Evolutionary conservation across 2,888 invertebrate species (phyloP).

Genomic region (Ceratothoa steindachneri): DNA sequence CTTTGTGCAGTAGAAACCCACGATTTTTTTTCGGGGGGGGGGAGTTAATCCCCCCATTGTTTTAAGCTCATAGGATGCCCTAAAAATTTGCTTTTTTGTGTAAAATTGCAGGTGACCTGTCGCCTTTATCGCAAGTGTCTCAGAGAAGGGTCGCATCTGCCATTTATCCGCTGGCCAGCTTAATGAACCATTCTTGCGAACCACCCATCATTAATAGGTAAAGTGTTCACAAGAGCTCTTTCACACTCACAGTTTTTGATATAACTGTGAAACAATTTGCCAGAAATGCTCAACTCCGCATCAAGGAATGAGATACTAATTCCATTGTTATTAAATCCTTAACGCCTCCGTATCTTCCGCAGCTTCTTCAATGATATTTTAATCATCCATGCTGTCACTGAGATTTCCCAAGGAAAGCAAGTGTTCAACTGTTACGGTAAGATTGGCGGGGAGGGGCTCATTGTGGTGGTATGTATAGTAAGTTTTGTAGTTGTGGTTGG

Average conservation of each 20-base stretch:
- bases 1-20: too few relatives aligned
- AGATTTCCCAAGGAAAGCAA: conserved; percentile 65
- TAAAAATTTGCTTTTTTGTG: too few relatives aligned
- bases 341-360: conserved; percentile 14
- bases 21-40: too few relatives aligned
- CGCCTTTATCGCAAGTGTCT: not conserved
- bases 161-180: conserved; percentile 77
- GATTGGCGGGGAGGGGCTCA: too few relatives aligned
- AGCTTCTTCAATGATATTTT: conserved; percentile 69
- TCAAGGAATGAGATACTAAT: conserved; percentile 4
- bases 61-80: too few relatives aligned
- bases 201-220: conserved; percentile 73
- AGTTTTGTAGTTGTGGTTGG: too few relatives aligned
- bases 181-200: conserved; percentile 91
- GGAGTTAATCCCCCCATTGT: too few relatives aligned
- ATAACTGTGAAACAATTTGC: not conserved
- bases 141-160: conserved; percentile 67
- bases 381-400: conserved; percentile 65
- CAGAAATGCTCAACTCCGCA: not conserved
- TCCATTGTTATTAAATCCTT: not conserved
- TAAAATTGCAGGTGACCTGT: not conserved
- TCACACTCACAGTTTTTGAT: not conserved
- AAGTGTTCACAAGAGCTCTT: too few relatives aligned
- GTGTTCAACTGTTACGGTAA: conserved; percentile 78
- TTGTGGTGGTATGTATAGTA: too few relatives aligned